Percentiles rank a stretch among this genome's conserved stretches.
Conservation (phyloP, 53 echinoderm and acorn worm genomes). For the Apostichopus leukothele region DNA sequence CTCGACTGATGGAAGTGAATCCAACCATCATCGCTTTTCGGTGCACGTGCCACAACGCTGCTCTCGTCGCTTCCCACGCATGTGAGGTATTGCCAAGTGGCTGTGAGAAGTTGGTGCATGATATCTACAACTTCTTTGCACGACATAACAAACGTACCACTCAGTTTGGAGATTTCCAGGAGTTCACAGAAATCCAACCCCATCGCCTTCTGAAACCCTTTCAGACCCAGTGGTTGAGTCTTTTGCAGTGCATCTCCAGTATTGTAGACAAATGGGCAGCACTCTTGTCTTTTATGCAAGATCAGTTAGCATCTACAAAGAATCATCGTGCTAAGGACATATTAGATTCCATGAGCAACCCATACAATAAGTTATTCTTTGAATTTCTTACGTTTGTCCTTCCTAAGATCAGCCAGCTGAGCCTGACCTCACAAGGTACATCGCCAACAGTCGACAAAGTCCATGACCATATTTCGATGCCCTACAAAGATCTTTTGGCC, state of each 20-base stretch:
- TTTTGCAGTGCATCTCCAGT: conserved; percentile 8
- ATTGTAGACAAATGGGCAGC: conserved; percentile 4
- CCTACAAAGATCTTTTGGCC: conserved; percentile 17
- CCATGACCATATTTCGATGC: not conserved
- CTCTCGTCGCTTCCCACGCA: conserved; percentile 11
- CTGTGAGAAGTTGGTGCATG: conserved; percentile 28
- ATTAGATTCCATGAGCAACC: conserved; percentile 21
- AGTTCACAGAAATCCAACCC: conserved; percentile 12
- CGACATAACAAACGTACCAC: conserved; percentile 1
- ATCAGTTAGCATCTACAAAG: not conserved
- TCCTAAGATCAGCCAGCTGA: not conserved
- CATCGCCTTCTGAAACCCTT: conserved; percentile 34
- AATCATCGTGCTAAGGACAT: conserved; percentile 12
- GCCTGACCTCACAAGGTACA: conserved; percentile 1
- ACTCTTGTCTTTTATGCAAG: conserved; percentile 8
- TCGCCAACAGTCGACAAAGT: conserved; percentile 10
- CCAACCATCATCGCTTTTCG: not conserved
- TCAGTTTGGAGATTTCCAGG: conserved; percentile 18
- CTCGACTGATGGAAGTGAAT: conserved; percentile 23
- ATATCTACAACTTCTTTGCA: conserved; percentile 31
- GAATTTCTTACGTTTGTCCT: conserved; percentile 8
- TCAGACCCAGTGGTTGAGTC: conserved; percentile 31
- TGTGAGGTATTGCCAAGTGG: conserved; percentile 22
- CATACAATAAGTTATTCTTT: conserved; percentile 18
- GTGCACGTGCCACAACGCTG: conserved; percentile 3